These are phyloP conservation scores for Geophilus truncorum DNA, from an alignment of 2,888 invertebrate genomes.

Conservation along the genomic window DNA sequence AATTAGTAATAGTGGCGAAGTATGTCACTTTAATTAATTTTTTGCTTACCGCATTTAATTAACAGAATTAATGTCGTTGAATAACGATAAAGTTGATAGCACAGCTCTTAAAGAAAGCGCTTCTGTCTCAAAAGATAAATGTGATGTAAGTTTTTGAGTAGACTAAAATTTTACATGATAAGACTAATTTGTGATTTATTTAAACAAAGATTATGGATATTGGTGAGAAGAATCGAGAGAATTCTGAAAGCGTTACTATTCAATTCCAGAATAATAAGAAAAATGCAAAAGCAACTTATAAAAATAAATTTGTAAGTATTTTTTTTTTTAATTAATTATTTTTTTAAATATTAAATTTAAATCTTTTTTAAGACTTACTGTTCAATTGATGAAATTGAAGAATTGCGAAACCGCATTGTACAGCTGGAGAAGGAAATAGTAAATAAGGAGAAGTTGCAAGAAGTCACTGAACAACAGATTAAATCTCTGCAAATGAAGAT, in stretches of 20 bases:
- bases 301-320: constrained; percentile 7
- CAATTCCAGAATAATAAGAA: constrained; percentile 12
- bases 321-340: background rate
- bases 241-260: background rate
- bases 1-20: no score
- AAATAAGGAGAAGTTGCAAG: background rate
- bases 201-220: background rate
- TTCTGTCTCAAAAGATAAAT: background rate
- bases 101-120: background rate
- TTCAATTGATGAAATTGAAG: constrained; percentile 22
- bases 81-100: background rate
- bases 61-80: background rate
- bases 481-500: background rate
- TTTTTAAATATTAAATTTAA: background rate
- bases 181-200: background rate
- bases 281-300: background rate
- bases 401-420: background rate
- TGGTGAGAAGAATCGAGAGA: background rate
- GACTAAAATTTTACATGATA: background rate
- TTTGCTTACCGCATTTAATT: background rate
- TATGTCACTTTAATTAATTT: background rate
- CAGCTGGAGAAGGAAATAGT: background rate
- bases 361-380: background rate
- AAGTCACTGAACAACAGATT: background rate
- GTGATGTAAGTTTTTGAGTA: background rate